phyloP scores from a whole-genome alignment of 2,113 vertebrate genomes.

The Phasianus colchicus region DNA sequence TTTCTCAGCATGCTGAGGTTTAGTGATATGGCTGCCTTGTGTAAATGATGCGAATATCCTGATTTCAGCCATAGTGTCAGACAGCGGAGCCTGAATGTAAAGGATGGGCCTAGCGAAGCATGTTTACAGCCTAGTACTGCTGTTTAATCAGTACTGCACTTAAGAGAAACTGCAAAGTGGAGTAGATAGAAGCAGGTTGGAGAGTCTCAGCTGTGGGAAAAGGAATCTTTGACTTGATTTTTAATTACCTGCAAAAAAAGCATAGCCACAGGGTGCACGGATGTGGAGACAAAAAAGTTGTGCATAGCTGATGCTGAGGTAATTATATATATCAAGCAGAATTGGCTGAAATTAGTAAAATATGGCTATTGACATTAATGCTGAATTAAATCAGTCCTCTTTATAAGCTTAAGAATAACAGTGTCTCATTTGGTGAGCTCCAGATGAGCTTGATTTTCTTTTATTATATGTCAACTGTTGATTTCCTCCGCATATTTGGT shows the following conservation, averaged over 20 bases:
- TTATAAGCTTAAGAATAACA: too few relatives aligned
- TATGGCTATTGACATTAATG: neutral
- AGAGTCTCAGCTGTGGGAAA: neutral
- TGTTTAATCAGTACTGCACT: neutral
- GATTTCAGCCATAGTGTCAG: neutral
- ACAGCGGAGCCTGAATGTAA: neutral
- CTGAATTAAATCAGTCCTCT: too few relatives aligned
- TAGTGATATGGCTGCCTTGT: neutral
- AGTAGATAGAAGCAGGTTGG: neutral
- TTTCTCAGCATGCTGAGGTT: neutral
- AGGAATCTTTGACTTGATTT: neutral
- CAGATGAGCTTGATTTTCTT: neutral
- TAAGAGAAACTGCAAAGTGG: neutral
- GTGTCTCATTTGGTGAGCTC: neutral
- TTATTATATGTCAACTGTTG: neutral
- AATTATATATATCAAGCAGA: neutral
- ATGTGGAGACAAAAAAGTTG: neutral
- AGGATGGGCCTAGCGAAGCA: rapidly evolving
- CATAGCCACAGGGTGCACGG: rapidly evolving
- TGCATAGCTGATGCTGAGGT: neutral
- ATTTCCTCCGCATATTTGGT: neutral
- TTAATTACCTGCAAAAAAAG: neutral
- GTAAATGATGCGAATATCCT: neutral
- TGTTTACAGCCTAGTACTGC: neutral
- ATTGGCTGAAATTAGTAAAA: neutral